Base-by-base conservation (phyloP, 2,888 invertebrate species). In the Plebejus argus region DNA sequence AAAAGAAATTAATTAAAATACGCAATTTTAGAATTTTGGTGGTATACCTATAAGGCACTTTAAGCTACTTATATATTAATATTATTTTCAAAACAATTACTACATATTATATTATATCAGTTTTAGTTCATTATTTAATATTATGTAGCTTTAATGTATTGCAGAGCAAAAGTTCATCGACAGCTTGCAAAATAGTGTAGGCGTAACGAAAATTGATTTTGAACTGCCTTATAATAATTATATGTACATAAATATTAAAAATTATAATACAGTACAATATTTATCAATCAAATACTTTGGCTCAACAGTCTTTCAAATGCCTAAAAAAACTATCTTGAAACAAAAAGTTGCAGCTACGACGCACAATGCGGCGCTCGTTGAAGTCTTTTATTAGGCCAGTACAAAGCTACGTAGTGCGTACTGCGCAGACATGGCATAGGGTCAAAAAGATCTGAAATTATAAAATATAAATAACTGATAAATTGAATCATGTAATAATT, bases 371-470 rank as follows among this genome's bases (percentile, higher is more conserved):
- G 49, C 49, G 74, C 74, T 49, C 74, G 74, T 74, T 74, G 28
- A 74, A 74, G 74, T 74, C 53, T 74, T 74, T 53, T 74, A 15
- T 74, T 39, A 28, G 18, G 39, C 4, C n/a, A 10, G 20, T 10
- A 45, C 45, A 45, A 45, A 45, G 3, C 39, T 45, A 3, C 45
- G 45, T 12, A 45, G 45, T 10, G 10, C 45, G 45, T 12, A 45
- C 10, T 45, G 45, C 45, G 45, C 10, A 10, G 45, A 45, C 45
- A 6, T 35, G 35, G 35, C 35, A 35, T 35, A 6, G 28, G 28
- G 28, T 28, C 28, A 28, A 28, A 28, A 28, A 28, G 28, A 28
- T 28, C 28, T 28, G 28, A 6, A 6, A 35, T 35, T 35, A 8
- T 35, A n/a, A n/a, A n/a, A n/a, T n/a, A n/a, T n/a, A n/a, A n/a